Evolutionary conservation across 2,888 invertebrate species (phyloP).

Genomic region (Trichacis sp.): DNA sequence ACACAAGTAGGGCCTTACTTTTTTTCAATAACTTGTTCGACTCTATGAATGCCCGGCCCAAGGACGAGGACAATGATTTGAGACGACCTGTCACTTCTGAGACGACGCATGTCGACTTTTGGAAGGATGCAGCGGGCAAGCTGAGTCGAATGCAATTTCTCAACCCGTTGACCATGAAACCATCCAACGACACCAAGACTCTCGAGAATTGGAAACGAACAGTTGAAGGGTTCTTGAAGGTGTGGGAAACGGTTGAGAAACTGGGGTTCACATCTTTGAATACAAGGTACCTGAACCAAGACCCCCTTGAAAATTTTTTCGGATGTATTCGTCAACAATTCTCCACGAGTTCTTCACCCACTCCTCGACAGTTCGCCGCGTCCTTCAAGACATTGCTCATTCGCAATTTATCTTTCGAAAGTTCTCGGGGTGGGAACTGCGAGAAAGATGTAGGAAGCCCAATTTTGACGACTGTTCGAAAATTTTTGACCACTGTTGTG

Average conservation of each 20-base stretch:
- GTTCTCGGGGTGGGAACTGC: background rate
- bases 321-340: background rate
- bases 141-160: background rate
- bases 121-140: background rate
- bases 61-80: background rate
- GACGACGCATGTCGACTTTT: conserved; percentile 2
- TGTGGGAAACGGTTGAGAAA: background rate
- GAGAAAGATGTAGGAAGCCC: too few species aligned
- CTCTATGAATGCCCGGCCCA: background rate
- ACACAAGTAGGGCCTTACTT: background rate
- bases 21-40: conserved; percentile 18
- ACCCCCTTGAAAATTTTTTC: conserved; percentile 13
- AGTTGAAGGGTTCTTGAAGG: conserved; percentile 4
- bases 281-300: conserved; percentile 10
- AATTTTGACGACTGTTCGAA: too few species aligned
- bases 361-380: background rate
- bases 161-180: background rate
- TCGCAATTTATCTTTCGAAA: background rate
- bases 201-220: conserved; percentile 9
- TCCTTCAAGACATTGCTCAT: background rate
- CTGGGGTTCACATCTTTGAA: background rate
- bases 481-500: too few species aligned
- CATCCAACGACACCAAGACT: background rate
- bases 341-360: background rate
- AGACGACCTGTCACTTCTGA: conserved; percentile 9